Conservation (phyloP, 2,888 invertebrate species). For the Rhyacophila evoluta region DNA sequence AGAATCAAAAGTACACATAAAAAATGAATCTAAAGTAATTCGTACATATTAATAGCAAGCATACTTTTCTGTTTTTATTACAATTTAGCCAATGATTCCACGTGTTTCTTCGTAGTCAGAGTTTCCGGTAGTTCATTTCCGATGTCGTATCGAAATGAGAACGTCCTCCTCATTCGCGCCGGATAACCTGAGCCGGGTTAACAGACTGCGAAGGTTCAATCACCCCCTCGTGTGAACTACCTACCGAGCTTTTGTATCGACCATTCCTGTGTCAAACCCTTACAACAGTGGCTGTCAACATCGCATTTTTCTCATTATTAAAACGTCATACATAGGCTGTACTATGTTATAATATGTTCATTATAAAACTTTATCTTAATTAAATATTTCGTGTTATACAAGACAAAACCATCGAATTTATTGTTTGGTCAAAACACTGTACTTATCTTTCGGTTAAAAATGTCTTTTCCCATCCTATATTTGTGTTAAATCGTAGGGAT, state of each 20-base stretch:
- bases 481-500: too few species aligned
- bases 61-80: not conserved
- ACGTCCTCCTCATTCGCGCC: not conserved
- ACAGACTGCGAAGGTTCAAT: slow-evolving; percentile 10
- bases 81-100: not conserved
- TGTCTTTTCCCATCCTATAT: too few species aligned
- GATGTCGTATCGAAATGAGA: not conserved
- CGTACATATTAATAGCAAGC: too few species aligned
- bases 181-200: not conserved
- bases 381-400: not conserved
- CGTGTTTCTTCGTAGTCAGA: not conserved
- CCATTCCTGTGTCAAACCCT: not conserved
- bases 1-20: too few species aligned
- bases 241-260: not conserved
- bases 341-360: not conserved
- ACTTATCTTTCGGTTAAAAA: too few species aligned
- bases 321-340: not conserved
- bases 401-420: too few species aligned
- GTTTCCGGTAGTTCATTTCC: not conserved
- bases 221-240: not conserved
- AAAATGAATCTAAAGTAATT: not conserved
- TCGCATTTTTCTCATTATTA: not conserved
- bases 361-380: not conserved
- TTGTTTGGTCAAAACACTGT: too few species aligned
- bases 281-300: not conserved